phyloP scores from a whole-genome alignment of 2,113 vertebrate species.

The Riparia riparia region DNA sequence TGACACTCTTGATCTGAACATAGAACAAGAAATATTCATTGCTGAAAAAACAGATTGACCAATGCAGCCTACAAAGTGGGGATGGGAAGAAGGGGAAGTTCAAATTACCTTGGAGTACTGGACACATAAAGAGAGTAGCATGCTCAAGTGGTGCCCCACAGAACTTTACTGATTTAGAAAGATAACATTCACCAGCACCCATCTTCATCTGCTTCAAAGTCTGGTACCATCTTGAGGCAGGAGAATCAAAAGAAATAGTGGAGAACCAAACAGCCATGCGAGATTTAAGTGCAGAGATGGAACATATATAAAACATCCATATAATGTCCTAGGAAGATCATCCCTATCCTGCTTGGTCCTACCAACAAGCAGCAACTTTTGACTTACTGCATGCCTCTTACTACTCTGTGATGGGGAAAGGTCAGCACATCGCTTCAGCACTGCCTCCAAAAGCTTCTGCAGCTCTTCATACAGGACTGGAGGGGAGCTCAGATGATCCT shows the following conservation, averaged over 20 bases:
- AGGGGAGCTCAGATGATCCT: conserved; percentile 84
- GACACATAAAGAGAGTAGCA: background rate
- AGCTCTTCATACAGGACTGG: conserved; percentile 87
- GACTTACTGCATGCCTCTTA: conserved; percentile 69
- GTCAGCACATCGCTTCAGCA: conserved; percentile 81
- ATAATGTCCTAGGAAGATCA: background rate
- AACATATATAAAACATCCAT: background rate
- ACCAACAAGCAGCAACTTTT: background rate
- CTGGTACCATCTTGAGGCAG: background rate
- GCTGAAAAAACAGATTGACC: background rate
- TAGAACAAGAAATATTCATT: background rate
- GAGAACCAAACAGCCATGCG: background rate
- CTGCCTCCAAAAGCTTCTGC: conserved; percentile 78
- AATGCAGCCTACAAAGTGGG: background rate
- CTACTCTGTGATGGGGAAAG: conserved; percentile 65
- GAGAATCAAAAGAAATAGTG: background rate
- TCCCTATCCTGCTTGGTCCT: background rate
- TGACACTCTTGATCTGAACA: background rate
- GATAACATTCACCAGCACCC: background rate
- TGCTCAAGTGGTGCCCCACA: background rate
- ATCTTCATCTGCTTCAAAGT: background rate
- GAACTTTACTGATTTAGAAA: background rate
- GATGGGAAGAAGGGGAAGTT: background rate
- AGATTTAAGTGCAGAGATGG: background rate
- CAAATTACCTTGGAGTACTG: background rate